Evolutionary conservation across 2,888 invertebrate species (phyloP).

Genomic region (Limnephilus marmoratus): DNA sequence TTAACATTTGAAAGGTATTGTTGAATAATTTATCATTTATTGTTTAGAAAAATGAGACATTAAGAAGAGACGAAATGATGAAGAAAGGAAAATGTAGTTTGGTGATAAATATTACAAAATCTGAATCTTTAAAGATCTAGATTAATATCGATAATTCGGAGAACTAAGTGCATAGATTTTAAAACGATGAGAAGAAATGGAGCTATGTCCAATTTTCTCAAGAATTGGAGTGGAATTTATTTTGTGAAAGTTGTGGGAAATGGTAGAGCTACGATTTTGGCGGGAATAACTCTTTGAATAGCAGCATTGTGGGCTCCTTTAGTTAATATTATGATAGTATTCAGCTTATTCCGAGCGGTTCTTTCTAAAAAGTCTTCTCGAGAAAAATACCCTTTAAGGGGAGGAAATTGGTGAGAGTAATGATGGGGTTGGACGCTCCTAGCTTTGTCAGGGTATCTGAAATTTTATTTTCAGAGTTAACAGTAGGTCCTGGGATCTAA

Average conservation of each 20-base stretch:
- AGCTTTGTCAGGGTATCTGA: not conserved
- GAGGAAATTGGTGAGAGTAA: not conserved
- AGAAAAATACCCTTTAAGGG: not conserved
- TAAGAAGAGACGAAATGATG: no score
- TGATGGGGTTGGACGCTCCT: not conserved
- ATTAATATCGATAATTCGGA: not conserved
- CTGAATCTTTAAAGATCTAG: not conserved
- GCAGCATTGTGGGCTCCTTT: not conserved
- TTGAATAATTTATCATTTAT: no score
- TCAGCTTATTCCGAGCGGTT: not conserved
- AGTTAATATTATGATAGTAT: not conserved
- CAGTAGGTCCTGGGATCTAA: not conserved
- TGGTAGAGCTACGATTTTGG: not conserved
- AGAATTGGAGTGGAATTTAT: not conserved
- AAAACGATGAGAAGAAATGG: not conserved
- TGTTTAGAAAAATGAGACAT: no score
- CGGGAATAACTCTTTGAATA: not conserved
- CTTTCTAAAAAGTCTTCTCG: not conserved
- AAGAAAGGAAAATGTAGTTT: no score
- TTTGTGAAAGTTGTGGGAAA: not conserved
- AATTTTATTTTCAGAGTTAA: not conserved
- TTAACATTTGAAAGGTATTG: no score
- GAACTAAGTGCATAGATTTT: not conserved
- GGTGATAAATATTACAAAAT: no score
- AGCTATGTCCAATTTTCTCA: not conserved